These are phyloP conservation scores for Cecropterus lyciades DNA, from an alignment of 1,140 invertebrate genomes.

Conservation along the genomic window DNA sequence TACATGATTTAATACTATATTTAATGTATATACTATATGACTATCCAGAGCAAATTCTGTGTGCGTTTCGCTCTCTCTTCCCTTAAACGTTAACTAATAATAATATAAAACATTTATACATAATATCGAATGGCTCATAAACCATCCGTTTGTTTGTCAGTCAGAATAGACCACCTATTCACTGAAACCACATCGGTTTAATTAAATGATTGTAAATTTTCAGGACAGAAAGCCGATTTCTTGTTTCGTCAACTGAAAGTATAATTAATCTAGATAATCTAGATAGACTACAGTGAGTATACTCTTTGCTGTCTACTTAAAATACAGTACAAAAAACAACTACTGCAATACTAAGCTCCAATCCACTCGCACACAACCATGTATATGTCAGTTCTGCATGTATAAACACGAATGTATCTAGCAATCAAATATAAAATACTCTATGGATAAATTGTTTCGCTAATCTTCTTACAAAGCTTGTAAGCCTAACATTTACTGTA, in stretches of 20 bases:
- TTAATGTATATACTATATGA: constrained; percentile 57
- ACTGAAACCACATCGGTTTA: not conserved
- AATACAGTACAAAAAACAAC: no score
- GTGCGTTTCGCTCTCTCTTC: constrained; percentile 55
- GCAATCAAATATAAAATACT: no score
- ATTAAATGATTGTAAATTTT: not conserved
- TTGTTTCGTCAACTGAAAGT: not conserved
- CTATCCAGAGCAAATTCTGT: constrained; percentile 55
- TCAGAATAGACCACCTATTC: constrained; percentile 1
- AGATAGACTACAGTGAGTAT: not conserved
- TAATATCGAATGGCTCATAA: constrained; percentile 3
- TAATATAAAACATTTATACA: constrained; percentile 21
- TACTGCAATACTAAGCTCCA: no score
- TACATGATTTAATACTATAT: constrained; percentile 45
- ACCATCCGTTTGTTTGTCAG: constrained; percentile 16
- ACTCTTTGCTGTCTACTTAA: not conserved
- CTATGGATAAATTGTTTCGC: no score
- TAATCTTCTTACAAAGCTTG: no score
- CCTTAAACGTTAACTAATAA: constrained; percentile 26
- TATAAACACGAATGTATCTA: no score
- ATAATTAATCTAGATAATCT: not conserved
- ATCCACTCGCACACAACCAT: no score
- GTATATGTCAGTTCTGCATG: no score
- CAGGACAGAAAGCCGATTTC: no score
- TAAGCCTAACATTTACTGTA: no score